A percentile compares a stretch with the other conserved stretches of the same genome.
Conservation (phyloP, 2,113 vertebrate species). For the Chloroceryle aenea region DNA sequence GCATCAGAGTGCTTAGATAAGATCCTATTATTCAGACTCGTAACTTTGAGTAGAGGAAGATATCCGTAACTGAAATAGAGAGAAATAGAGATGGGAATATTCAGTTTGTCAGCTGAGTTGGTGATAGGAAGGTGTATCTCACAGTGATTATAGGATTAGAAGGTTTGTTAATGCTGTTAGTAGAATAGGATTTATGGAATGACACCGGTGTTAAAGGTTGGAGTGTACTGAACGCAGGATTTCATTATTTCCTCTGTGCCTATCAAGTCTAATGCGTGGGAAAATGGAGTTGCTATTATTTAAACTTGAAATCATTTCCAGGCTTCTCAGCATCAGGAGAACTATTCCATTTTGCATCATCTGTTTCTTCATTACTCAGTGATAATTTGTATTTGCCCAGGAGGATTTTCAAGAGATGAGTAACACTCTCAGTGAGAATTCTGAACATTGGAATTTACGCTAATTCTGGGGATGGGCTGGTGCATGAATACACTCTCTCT, state of each 20-base stretch:
- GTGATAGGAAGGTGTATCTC: slow-evolving; percentile 56
- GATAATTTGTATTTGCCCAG: slow-evolving; percentile 62
- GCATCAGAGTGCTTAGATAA: slow-evolving; percentile 45
- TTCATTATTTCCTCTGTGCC: slow-evolving; percentile 9
- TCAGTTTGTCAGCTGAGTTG: slow-evolving; percentile 48
- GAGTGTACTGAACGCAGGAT: neutral
- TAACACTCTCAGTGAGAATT: neutral
- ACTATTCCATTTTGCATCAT: slow-evolving; percentile 47
- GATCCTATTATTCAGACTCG: slow-evolving; percentile 53
- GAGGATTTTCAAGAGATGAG: slow-evolving; percentile 54
- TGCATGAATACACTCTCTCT: slow-evolving; percentile 20
- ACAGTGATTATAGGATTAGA: slow-evolving; percentile 54
- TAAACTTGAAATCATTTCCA: slow-evolving; percentile 47
- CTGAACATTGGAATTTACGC: slow-evolving; percentile 16
- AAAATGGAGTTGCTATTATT: slow-evolving; percentile 46
- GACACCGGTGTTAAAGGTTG: slow-evolving; percentile 31
- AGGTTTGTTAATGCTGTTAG: slow-evolving; percentile 58
- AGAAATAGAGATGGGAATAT: slow-evolving; percentile 57
- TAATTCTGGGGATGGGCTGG: slow-evolving; percentile 21
- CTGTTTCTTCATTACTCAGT: slow-evolving; percentile 54
- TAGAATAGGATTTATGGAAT: slow-evolving; percentile 59
- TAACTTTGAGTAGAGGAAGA: slow-evolving; percentile 43
- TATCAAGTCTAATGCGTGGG: neutral
- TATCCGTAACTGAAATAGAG: slow-evolving; percentile 28
- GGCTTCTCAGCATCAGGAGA: slow-evolving; percentile 42